Conservation (phyloP, 2,888 invertebrate species). For the Graphium colonna region DNA sequence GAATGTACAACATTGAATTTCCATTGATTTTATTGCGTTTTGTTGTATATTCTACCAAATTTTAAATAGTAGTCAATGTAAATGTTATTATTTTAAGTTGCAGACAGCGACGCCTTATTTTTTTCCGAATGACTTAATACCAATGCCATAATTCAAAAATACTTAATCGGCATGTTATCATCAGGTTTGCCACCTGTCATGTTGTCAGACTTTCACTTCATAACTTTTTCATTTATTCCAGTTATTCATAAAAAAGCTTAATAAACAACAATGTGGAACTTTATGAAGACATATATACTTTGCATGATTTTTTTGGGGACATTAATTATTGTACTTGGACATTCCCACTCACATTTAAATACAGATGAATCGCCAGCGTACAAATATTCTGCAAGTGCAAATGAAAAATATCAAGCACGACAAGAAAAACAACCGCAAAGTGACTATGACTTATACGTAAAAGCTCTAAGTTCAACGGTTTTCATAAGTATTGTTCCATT, state of each 20-base stretch:
- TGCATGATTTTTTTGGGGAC: constrained; percentile 28
- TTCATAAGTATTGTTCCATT: constrained; percentile 97
- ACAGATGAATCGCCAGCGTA: constrained; percentile 84
- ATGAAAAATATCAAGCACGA: constrained; percentile 73
- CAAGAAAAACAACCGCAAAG: constrained; percentile 45
- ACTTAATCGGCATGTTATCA: too few species aligned
- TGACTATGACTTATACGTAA: constrained; percentile 83
- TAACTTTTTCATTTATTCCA: background rate
- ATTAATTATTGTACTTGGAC: constrained; percentile 44
- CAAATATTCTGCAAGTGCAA: constrained; percentile 89
- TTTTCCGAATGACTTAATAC: too few species aligned
- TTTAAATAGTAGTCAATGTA: too few species aligned
- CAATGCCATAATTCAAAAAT: too few species aligned
- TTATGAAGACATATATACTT: constrained; percentile 25
- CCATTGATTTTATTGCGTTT: too few species aligned
- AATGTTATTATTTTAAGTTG: too few species aligned
- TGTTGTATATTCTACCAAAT: too few species aligned
- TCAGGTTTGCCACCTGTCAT: background rate
- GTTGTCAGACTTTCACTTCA: background rate
- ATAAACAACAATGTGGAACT: constrained; percentile 25
- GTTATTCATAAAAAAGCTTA: background rate
- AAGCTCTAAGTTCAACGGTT: constrained; percentile 93
- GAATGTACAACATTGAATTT: too few species aligned
- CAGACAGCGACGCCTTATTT: too few species aligned
- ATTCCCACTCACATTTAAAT: constrained; percentile 73